Conservation (phyloP, 2,888 invertebrate genomes). For the Sipunculus nudus region DNA sequence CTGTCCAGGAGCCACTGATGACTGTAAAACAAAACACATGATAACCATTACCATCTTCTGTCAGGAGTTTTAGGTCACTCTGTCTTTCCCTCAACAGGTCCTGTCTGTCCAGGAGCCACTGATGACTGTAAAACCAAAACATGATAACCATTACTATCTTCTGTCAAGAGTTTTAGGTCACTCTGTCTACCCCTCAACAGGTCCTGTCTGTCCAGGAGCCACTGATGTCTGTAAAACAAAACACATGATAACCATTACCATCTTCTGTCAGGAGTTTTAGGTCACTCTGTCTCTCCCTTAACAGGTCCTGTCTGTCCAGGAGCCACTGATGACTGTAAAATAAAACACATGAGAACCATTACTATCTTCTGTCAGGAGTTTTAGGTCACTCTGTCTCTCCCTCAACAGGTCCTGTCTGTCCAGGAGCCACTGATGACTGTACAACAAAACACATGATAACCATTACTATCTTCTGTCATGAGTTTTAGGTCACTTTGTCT, state of each 20-base stretch:
- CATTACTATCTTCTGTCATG: slow-evolving; percentile 91
- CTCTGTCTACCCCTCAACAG: slow-evolving; percentile 89
- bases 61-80: slow-evolving; percentile 84
- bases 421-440: slow-evolving; percentile 95
- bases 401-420: slow-evolving; percentile 94
- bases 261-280: slow-evolving; percentile 88
- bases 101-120: slow-evolving; percentile 97
- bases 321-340: slow-evolving; percentile 92
- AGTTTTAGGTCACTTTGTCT: slow-evolving; percentile 89
- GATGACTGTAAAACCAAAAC: slow-evolving; percentile 77
- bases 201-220: slow-evolving; percentile 97
- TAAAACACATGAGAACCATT: too few species aligned
- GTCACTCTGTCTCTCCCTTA: slow-evolving; percentile 91
- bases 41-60: too few species aligned
- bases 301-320: slow-evolving; percentile 93
- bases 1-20: slow-evolving; percentile 99
- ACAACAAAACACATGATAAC: too few species aligned
- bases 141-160: too few species aligned
- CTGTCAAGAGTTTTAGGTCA: slow-evolving; percentile 85
- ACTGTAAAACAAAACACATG: slow-evolving; percentile 70
- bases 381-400: slow-evolving; percentile 90
- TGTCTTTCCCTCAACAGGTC: slow-evolving; percentile 93
- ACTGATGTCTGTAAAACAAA: slow-evolving; percentile 81
- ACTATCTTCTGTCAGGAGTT: slow-evolving; percentile 89
- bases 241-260: too few species aligned